Conservation (phyloP, 1,140 invertebrate genomes). For the Diorhabda carinulata region DNA sequence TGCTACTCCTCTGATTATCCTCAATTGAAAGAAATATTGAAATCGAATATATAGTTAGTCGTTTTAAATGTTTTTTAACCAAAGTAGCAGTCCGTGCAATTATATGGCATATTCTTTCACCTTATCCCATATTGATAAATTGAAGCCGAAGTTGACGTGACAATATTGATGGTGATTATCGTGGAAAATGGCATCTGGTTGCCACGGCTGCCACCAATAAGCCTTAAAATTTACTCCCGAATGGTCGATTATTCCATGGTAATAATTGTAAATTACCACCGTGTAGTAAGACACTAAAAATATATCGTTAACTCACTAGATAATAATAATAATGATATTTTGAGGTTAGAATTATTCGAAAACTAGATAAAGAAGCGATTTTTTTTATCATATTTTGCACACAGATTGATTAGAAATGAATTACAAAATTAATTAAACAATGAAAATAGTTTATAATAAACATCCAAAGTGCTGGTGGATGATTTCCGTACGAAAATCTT, state of each 20-base stretch:
- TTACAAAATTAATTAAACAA: no score
- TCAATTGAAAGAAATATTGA: no score
- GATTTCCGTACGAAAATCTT: no score
- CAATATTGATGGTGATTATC: slow-evolving; percentile 77
- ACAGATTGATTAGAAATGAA: neutral
- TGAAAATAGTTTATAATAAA: no score
- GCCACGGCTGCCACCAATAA: slow-evolving; percentile 74
- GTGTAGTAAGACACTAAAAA: slow-evolving; percentile 56
- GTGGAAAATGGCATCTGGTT: slow-evolving; percentile 70
- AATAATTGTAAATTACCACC: slow-evolving; percentile 63
- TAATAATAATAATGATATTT: no score
- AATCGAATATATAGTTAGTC: no score
- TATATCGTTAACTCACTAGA: neutral
- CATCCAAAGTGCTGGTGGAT: no score
- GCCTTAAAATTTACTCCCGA: slow-evolving; percentile 71
- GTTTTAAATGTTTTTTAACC: no score
- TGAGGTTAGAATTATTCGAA: neutral
- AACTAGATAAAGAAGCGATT: neutral
- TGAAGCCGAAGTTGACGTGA: slow-evolving; percentile 73
- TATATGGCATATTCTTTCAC: slow-evolving; percentile 42
- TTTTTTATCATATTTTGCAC: neutral
- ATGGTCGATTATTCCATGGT: slow-evolving; percentile 72
- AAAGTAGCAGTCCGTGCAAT: no score
- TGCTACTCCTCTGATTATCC: no score
- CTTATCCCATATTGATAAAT: slow-evolving; percentile 64